Base-by-base conservation (phyloP, 2,888 invertebrate genomes). In the Andrena bicolor region DNA sequence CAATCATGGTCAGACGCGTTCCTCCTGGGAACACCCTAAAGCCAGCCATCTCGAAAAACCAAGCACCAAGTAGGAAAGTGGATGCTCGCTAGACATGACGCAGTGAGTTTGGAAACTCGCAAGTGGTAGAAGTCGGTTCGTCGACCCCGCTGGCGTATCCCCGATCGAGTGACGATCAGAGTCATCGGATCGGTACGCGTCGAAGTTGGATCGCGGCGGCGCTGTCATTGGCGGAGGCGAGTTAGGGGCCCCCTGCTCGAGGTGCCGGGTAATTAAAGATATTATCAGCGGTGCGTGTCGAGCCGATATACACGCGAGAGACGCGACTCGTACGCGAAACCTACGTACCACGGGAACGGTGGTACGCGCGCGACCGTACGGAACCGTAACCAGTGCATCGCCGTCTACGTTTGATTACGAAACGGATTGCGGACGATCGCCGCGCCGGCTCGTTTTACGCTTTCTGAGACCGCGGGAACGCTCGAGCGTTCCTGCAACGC, bases 271-370 rank as follows among this genome's bases (percentile, higher is more conserved):
- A 92, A 92, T 92, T 92, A 92, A 92, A 92, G 92, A 92, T 92
- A 92, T 91, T 92, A 92, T 92, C 92, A 89, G 83, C 88, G 89
- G 90, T 92, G 92, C 92, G 92, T 92, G 92, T 92, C 92, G 90
- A 90, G 90, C 73, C 77, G 85, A 80, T 83, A 73, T 23, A 53
- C 64, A 70, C 65, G 70, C 75, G 65, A 58, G 65, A 58, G 66
- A 64, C 53, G 76, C 61, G 60, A 75, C 75, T 60, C 82, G 75
- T 70, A 82, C 73, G 70, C 78, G 53, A 68, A 68, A 73, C 60
- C 58, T 65, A 63, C 68, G 80, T 81, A 82, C 78, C 75, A 70
- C 63, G 64, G 80, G 30, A 64, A 74, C 78, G 64, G 61, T 83
- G 85, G 85, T 85, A 85, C 84, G 80, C 74, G 80, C 64, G 74